These are phyloP conservation scores for Drosophila sulfurigaster DNA, from an alignment of 1,140 invertebrate genomes.

Conservation along the genomic window DNA sequence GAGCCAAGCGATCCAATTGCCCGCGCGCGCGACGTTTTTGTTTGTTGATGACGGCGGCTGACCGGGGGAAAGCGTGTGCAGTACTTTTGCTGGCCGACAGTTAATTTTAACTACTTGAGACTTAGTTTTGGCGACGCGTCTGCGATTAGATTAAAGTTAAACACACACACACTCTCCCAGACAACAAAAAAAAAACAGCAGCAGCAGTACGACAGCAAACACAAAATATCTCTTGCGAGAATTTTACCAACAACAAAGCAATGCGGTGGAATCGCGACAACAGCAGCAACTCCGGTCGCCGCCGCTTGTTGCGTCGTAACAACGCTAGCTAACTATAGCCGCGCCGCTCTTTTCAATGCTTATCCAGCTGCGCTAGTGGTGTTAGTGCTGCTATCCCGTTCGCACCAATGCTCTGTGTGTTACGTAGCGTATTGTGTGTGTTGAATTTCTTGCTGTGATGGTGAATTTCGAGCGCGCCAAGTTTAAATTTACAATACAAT, in stretches of 20 bases:
- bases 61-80: not conserved
- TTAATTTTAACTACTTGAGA: slow-evolving; percentile 46
- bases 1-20: slow-evolving; percentile 30
- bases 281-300: slow-evolving; percentile 26
- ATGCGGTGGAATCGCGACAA: slow-evolving; percentile 14
- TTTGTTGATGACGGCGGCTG: slow-evolving; percentile 2
- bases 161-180: slow-evolving; percentile 17
- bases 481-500: slow-evolving; percentile 21
- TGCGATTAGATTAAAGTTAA: slow-evolving; percentile 42
- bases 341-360: slow-evolving; percentile 21
- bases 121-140: slow-evolving; percentile 40
- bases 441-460: slow-evolving; percentile 18
- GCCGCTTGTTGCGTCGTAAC: slow-evolving; percentile 46
- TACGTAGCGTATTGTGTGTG: slow-evolving; percentile 11
- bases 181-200: slow-evolving; percentile 13
- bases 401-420: not conserved
- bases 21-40: slow-evolving; percentile 16
- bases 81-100: slow-evolving; percentile 2
- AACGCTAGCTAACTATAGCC: not conserved
- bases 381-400: not conserved
- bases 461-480: slow-evolving; percentile 23
- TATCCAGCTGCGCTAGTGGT: not conserved
- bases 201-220: slow-evolving; percentile 8
- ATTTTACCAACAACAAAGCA: slow-evolving; percentile 30
- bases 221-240: slow-evolving; percentile 35